phyloP scores from a whole-genome alignment of 2,113 vertebrate species.

The Misgurnus anguillicaudatus region DNA sequence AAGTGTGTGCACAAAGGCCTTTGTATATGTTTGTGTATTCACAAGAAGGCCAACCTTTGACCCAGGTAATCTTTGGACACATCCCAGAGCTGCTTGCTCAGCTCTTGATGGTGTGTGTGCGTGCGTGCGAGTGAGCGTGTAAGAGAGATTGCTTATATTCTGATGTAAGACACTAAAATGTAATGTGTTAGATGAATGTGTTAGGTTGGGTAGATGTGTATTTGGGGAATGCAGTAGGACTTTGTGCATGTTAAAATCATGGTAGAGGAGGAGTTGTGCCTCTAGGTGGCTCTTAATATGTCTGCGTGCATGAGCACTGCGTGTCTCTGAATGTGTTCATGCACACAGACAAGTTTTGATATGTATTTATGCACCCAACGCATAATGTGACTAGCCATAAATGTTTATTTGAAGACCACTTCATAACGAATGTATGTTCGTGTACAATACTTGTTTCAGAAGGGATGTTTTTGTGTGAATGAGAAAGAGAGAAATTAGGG shows the following conservation, averaged over 20 bases:
- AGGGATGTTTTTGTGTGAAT: conserved; percentile 19
- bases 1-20: conserved; percentile 13
- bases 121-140: conserved; percentile 11
- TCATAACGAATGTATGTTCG: conserved; percentile 46
- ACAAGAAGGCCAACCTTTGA: conserved; percentile 46
- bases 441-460: conserved; percentile 38
- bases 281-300: conserved; percentile 40
- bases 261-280: conserved; percentile 44
- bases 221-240: conserved; percentile 54
- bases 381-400: conserved; percentile 43
- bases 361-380: conserved; percentile 39
- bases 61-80: conserved; percentile 52
- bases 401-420: conserved; percentile 50
- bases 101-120: conserved; percentile 10
- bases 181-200: conserved; percentile 54
- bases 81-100: conserved; percentile 36
- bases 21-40: conserved; percentile 46
- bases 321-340: conserved; percentile 27
- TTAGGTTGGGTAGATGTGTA: conserved; percentile 55
- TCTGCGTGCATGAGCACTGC: conserved; percentile 29
- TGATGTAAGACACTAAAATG: conserved; percentile 52
- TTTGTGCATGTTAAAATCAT: conserved; percentile 57
- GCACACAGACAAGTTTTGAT: conserved; percentile 30
- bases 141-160: conserved; percentile 45
- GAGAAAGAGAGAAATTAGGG: not conserved